Percentiles rank a stretch among this genome's conserved stretches.
Conservation (phyloP, 92 coral and sea anemone species). For the Heteractis magnifica region DNA sequence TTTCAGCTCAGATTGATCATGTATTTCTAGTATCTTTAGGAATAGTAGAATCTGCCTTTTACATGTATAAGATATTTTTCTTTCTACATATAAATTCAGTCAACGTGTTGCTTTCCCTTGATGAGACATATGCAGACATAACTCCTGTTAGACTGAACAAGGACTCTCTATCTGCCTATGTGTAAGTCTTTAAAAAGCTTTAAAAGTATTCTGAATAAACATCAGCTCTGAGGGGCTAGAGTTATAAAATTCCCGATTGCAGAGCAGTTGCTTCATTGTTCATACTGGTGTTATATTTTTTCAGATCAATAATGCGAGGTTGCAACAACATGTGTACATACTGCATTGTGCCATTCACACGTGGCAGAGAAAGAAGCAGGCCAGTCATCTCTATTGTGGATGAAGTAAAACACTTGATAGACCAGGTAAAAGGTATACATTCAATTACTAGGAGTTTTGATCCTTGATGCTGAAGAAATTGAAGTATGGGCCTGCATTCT, state of each 20-base stretch:
- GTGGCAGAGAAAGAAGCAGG: conserved; percentile 31
- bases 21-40: neutral
- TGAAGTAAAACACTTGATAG: conserved; percentile 22
- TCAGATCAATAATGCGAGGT: conserved; percentile 26
- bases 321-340: conserved; percentile 32
- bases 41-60: too few species aligned
- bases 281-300: neutral
- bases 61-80: neutral
- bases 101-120: conserved; percentile 25
- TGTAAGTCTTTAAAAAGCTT: neutral
- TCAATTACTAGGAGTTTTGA: too few species aligned
- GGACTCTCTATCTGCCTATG: conserved; percentile 12
- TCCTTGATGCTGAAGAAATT: too few species aligned
- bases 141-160: conserved; percentile 20
- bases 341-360: conserved; percentile 30
- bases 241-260: too few species aligned
- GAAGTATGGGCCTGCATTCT: too few species aligned
- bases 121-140: conserved; percentile 26
- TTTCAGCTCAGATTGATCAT: too few species aligned
- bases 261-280: too few species aligned
- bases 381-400: conserved; percentile 13
- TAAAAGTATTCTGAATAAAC: neutral
- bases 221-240: neutral
- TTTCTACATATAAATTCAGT: neutral
- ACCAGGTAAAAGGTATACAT: conserved; percentile 4